phyloP scores from a whole-genome alignment of 2,888 invertebrate genomes.

The Metacarcinus magister region DNA sequence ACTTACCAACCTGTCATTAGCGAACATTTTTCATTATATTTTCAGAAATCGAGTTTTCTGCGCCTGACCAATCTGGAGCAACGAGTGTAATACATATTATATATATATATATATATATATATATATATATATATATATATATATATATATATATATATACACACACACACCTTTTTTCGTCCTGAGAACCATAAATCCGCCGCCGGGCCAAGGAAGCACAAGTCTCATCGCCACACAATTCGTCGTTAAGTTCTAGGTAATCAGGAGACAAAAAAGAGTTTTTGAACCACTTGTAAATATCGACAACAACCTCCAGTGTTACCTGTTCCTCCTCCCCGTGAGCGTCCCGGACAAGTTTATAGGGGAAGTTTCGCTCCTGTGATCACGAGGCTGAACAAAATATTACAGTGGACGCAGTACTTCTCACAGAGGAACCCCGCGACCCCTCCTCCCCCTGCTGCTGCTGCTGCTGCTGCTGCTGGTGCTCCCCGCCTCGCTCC shows the following conservation, averaged over 20 bases:
- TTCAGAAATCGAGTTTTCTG: background rate
- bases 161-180: background rate
- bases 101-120: slow-evolving; percentile 26
- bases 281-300: background rate
- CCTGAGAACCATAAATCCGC: no score
- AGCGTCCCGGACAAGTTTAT: slow-evolving; percentile 15
- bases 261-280: background rate
- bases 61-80: background rate
- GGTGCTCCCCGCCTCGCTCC: background rate
- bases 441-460: background rate
- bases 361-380: slow-evolving; percentile 13
- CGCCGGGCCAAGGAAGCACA: no score
- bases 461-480: no score
- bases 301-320: background rate
- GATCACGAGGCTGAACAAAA: slow-evolving; percentile 14
- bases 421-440: background rate
- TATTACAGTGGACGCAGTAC: background rate
- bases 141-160: slow-evolving; percentile 26
- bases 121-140: slow-evolving; percentile 26
- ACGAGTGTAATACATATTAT: background rate
- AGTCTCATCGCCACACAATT: background rate
- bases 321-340: background rate
- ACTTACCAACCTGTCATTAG: background rate
- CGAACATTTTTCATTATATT: background rate
- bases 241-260: background rate